Evolutionary conservation across 2,797 vertebrate species (phyloP).

Genomic region (Scolopax rusticola): DNA sequence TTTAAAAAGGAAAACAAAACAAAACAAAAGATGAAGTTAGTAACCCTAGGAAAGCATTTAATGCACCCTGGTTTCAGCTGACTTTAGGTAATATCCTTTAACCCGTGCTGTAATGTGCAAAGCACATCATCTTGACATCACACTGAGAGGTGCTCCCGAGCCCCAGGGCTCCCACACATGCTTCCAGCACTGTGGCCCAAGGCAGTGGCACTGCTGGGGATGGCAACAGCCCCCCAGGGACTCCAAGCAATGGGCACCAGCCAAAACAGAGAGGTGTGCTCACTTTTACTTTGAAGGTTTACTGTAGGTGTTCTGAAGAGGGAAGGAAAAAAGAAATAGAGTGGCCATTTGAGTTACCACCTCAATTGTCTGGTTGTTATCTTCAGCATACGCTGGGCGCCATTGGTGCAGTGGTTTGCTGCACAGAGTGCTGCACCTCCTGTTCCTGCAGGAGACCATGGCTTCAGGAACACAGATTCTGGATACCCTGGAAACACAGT

Average conservation of each 20-base stretch:
- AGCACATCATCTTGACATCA: background rate
- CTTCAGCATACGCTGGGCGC: background rate
- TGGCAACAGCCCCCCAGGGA: fast-evolving
- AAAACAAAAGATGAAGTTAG: background rate
- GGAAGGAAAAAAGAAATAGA: background rate
- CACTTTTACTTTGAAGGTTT: background rate
- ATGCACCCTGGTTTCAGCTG: background rate
- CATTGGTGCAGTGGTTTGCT: background rate
- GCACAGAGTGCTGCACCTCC: fast-evolving
- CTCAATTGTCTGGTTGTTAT: fast-evolving
- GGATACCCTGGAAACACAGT: background rate
- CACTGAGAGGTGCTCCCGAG: background rate
- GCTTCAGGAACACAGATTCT: background rate
- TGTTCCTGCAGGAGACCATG: background rate
- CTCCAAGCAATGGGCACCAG: background rate
- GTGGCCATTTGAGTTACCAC: fast-evolving
- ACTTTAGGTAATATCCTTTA: background rate
- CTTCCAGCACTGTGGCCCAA: background rate
- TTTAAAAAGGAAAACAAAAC: background rate
- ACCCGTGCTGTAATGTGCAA: background rate
- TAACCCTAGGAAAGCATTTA: background rate
- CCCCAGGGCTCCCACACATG: background rate
- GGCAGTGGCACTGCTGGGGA: background rate
- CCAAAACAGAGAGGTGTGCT: background rate
- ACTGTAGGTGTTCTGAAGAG: fast-evolving